Conservation (phyloP, 2,113 vertebrate species). For the Dipodomys ordii region DNA sequence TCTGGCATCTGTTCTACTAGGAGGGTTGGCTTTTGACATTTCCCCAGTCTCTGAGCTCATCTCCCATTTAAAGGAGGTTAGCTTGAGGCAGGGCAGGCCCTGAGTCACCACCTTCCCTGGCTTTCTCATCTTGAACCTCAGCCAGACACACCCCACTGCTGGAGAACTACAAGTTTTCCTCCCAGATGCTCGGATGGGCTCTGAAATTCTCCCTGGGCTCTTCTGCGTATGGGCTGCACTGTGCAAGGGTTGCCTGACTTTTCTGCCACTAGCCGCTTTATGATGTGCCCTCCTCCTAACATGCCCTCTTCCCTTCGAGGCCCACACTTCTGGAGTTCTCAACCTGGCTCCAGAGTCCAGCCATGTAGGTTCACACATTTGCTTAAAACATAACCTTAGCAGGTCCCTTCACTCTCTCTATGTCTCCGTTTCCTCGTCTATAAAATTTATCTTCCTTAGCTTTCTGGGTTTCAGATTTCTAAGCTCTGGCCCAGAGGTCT, state of each 20-base stretch:
- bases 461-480: constrained; percentile 21
- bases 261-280: background rate
- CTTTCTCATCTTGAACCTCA: constrained; percentile 47
- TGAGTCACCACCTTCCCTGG: constrained; percentile 66
- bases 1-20: constrained; percentile 53
- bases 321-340: background rate
- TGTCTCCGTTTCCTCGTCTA: constrained; percentile 19
- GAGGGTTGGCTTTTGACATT: constrained; percentile 68
- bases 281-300: background rate
- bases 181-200: background rate
- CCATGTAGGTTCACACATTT: background rate
- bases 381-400: background rate
- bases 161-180: background rate
- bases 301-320: background rate
- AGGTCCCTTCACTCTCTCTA: background rate
- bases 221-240: background rate
- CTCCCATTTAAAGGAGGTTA: constrained; percentile 56
- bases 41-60: constrained; percentile 71
- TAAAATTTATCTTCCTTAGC: background rate
- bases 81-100: constrained; percentile 24
- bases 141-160: constrained; percentile 34
- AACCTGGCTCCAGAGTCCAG: background rate
- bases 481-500: background rate
- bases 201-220: background rate
- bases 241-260: background rate